Conservation (phyloP, 92 coral and sea anemone species). For the Epizoanthus scotinus region DNA sequence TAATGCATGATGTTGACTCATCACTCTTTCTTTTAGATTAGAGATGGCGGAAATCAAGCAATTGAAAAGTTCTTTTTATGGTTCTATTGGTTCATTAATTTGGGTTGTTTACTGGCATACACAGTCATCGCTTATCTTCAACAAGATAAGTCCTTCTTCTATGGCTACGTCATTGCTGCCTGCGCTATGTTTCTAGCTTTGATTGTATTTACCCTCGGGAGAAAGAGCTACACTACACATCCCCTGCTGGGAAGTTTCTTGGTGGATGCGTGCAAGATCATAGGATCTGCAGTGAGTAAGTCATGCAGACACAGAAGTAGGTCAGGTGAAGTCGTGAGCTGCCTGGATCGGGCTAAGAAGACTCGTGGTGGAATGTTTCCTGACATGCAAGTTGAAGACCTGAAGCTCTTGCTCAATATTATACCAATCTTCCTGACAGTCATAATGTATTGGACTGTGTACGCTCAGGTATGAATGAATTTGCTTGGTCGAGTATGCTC, state of each 20-base stretch:
- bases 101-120: constrained; percentile 76
- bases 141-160: constrained; percentile 64
- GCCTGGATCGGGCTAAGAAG: constrained; percentile 85
- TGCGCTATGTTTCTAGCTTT: constrained; percentile 68
- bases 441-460: constrained; percentile 77
- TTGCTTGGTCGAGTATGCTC: not conserved
- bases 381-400: constrained; percentile 80
- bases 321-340: constrained; percentile 42
- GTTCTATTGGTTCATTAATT: constrained; percentile 95
- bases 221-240: constrained; percentile 59
- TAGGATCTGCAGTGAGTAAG: constrained; percentile 48
- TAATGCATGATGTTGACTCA: not conserved
- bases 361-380: constrained; percentile 69
- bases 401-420: constrained; percentile 68
- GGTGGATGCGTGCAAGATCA: constrained; percentile 61
- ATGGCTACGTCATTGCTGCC: constrained; percentile 81
- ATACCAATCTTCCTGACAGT: constrained; percentile 71
- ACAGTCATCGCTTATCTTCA: constrained; percentile 78
- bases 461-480: constrained; percentile 73
- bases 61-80: constrained; percentile 85
- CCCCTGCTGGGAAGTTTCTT: constrained; percentile 85
- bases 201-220: constrained; percentile 65
- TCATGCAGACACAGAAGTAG: not conserved
- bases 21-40: constrained; percentile 25
- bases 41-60: constrained; percentile 69